A percentile compares a stretch with the other conserved stretches of the same genome.
Evolutionary conservation across 2,888 invertebrate species (phyloP).

Genomic region (Trypoxylon attenuatum): DNA sequence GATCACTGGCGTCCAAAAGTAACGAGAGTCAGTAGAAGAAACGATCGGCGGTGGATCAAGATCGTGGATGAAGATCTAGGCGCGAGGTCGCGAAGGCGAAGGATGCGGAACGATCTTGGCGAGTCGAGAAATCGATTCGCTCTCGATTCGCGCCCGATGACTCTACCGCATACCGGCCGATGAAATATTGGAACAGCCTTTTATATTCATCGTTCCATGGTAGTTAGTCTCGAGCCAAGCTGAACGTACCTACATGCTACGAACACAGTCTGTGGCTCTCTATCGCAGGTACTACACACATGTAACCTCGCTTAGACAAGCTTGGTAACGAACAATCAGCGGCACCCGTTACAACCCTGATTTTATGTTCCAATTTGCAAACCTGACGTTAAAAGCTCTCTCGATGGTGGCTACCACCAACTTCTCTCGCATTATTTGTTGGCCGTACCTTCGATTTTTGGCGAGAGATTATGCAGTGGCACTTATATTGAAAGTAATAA

Average conservation of each 20-base stretch:
- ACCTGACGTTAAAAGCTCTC: constrained; percentile 57
- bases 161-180: constrained; percentile 52
- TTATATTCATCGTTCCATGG: constrained; percentile 53
- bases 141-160: constrained; percentile 40
- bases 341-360: constrained; percentile 67
- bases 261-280: constrained; percentile 4
- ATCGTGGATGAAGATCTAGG: constrained; percentile 36
- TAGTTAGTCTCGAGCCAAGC: constrained; percentile 49
- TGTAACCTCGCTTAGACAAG: constrained; percentile 57
- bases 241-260: constrained; percentile 14
- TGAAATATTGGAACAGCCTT: constrained; percentile 56
- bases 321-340: constrained; percentile 71
- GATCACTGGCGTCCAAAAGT: too few relatives aligned
- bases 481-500: too few relatives aligned
- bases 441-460: too few relatives aligned
- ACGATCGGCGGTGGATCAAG: constrained; percentile 29
- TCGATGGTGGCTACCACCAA: constrained; percentile 36
- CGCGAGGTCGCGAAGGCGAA: constrained; percentile 24
- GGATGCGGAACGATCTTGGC: constrained; percentile 30
- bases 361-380: constrained; percentile 74
- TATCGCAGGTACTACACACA: constrained; percentile 18
- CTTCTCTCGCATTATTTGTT: constrained; percentile 14
- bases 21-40: too few relatives aligned
- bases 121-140: constrained; percentile 50
- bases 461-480: too few relatives aligned